Percentiles rank a stretch among this genome's conserved stretches.
Evolutionary conservation across 2,113 vertebrate species (phyloP).

Genomic region (Rhizomys pruinosus): DNA sequence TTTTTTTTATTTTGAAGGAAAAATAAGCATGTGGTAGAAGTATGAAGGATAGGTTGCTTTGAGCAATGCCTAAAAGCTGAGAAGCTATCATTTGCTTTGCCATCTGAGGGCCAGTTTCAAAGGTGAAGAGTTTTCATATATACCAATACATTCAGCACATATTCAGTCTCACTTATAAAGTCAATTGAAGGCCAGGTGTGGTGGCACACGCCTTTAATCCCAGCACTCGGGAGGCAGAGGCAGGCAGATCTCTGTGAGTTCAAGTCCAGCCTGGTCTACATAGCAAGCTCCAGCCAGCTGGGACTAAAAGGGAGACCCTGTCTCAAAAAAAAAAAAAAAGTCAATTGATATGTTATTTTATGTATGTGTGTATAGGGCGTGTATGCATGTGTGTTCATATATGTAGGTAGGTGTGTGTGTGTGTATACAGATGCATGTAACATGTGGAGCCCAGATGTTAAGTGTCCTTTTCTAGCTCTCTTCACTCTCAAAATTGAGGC

Average conservation of each 20-base stretch:
- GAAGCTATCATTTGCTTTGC: neutral
- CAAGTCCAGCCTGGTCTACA: too few species aligned
- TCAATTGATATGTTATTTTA: neutral
- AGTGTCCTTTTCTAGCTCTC: neutral
- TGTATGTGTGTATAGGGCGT: neutral
- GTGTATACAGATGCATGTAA: too few species aligned
- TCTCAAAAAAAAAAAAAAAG: too few species aligned
- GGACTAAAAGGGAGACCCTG: too few species aligned
- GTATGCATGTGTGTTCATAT: neutral
- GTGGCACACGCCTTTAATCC: too few species aligned
- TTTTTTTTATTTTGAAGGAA: conserved; percentile 5
- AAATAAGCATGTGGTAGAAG: neutral
- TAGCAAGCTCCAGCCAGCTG: too few species aligned
- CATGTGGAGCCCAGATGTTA: too few species aligned
- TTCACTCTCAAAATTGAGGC: neutral
- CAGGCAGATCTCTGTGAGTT: too few species aligned
- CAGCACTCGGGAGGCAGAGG: too few species aligned
- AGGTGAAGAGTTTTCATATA: neutral
- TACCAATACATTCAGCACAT: neutral
- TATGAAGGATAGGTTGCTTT: neutral
- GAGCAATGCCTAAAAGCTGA: neutral
- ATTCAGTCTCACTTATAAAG: neutral
- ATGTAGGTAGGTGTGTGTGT: too few species aligned
- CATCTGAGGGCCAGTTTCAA: neutral
- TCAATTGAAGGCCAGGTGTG: too few species aligned